phyloP scores from a whole-genome alignment of 2,113 vertebrate genomes.

The Ptilorrhoa leucosticta region DNA sequence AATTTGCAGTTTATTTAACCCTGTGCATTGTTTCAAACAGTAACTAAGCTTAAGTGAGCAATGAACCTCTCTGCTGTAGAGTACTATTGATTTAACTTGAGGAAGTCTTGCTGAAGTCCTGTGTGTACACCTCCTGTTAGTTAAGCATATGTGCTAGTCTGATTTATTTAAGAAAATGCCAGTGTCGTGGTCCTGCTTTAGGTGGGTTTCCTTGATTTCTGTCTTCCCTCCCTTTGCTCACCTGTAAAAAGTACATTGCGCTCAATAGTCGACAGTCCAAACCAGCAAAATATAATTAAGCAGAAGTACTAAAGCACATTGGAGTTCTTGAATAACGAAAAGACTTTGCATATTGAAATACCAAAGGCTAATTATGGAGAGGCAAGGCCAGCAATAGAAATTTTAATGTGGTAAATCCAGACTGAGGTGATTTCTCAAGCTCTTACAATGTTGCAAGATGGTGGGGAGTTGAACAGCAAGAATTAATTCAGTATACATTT shows the following conservation, averaged over 20 bases:
- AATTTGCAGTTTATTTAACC: background rate
- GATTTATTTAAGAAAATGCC: background rate
- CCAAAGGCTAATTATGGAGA: background rate
- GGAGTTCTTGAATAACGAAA: background rate
- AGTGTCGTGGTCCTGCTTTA: background rate
- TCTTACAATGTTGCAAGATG: background rate
- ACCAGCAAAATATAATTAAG: background rate
- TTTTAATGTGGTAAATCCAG: background rate
- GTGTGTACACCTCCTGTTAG: background rate
- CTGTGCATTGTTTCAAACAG: background rate
- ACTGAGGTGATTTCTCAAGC: background rate
- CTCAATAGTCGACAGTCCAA: background rate
- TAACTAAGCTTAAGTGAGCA: background rate
- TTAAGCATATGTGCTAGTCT: background rate
- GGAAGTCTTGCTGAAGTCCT: background rate
- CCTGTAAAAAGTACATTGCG: background rate
- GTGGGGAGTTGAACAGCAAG: background rate
- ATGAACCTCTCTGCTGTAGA: background rate
- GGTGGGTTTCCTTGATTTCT: rapidly evolving
- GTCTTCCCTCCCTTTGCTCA: background rate
- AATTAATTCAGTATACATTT: background rate
- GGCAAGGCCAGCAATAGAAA: background rate
- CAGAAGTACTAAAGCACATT: background rate
- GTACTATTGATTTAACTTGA: background rate
- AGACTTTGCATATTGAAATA: background rate